A percentile compares a stretch with the other conserved stretches of the same genome.
Evolutionary conservation across 2,113 vertebrate genomes (phyloP).

Genomic region (Ctenodactylus gundi): DNA sequence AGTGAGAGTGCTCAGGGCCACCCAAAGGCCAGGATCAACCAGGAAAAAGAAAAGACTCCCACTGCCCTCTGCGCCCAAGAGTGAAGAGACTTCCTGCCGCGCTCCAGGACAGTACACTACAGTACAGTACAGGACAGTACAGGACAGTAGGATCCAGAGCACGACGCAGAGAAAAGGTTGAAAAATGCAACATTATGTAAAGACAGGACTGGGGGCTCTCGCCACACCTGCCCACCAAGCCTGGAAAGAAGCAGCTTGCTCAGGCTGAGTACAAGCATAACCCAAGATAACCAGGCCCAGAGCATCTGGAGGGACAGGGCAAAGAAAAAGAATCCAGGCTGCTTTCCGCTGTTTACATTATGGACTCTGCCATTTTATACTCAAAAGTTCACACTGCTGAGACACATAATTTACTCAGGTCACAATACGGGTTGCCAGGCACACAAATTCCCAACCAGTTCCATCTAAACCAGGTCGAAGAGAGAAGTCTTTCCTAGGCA

Average conservation of each 20-base stretch:
- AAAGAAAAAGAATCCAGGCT: rapidly evolving
- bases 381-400: background rate
- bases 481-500: background rate
- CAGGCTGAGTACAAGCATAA: background rate
- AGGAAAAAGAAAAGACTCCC: conserved; percentile 35
- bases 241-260: background rate
- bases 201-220: background rate
- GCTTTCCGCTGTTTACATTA: background rate
- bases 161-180: background rate
- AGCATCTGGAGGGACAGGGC: background rate
- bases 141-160: background rate
- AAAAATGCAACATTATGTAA: background rate
- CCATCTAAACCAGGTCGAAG: background rate
- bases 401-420: background rate
- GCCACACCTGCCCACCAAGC: background rate
- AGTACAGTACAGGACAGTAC: background rate
- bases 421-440: background rate
- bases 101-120: background rate
- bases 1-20: background rate
- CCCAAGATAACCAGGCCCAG: too few species aligned
- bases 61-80: background rate
- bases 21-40: background rate
- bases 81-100: rapidly evolving
- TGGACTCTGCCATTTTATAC: background rate
- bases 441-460: background rate